A percentile compares a stretch with the other conserved stretches of the same genome.
Evolutionary conservation across 2,888 invertebrate genomes (phyloP).

Genomic region (Autographa pulchrina): DNA sequence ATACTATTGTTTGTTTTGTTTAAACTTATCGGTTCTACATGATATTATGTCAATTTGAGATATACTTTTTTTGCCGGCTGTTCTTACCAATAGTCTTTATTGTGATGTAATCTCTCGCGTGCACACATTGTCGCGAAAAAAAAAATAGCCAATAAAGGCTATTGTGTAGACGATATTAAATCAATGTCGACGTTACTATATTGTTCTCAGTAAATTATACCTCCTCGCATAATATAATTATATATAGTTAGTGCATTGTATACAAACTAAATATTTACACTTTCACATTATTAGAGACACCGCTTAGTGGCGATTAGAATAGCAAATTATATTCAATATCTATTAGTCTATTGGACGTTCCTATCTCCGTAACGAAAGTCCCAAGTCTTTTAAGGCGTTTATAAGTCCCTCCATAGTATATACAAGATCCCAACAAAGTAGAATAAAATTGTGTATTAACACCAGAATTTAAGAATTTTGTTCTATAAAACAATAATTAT

Average conservation of each 20-base stretch:
- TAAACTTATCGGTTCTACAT: too few relatives aligned
- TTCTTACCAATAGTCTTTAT: neutral
- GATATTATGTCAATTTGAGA: neutral
- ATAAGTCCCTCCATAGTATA: slow-evolving; percentile 6
- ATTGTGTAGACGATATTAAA: neutral
- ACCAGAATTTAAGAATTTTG: neutral
- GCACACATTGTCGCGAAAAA: slow-evolving; percentile 2
- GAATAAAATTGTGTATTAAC: slow-evolving; percentile 2
- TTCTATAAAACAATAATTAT: neutral
- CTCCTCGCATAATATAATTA: slow-evolving; percentile 20
- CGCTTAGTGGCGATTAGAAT: slow-evolving; percentile 16
- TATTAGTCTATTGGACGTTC: neutral
- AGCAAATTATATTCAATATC: neutral
- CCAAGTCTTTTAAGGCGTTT: neutral
- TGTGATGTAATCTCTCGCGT: neutral
- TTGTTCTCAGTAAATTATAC: slow-evolving; percentile 27
- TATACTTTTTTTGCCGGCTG: neutral
- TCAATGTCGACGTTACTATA: slow-evolving; percentile 15
- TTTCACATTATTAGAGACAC: slow-evolving; percentile 38
- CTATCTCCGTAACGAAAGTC: neutral
- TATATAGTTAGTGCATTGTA: slow-evolving; percentile 39
- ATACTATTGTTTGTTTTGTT: neutral
- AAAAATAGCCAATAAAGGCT: neutral
- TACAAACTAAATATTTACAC: slow-evolving; percentile 47
- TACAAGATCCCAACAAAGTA: slow-evolving; percentile 4